Conservation (phyloP, 2,888 invertebrate genomes). For the Protodeltote pygarga region DNA sequence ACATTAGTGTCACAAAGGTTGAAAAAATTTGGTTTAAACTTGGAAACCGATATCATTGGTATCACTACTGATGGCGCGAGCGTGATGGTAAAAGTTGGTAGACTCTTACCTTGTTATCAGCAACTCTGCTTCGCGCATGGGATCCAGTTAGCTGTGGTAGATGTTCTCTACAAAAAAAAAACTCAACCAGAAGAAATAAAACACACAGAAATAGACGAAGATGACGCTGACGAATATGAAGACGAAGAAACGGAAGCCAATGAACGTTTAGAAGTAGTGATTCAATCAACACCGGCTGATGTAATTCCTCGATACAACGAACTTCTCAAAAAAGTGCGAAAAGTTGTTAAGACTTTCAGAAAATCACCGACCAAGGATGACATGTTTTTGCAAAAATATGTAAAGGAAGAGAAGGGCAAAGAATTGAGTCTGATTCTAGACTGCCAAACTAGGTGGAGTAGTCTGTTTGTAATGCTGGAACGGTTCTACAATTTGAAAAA, state of each 20-base stretch:
- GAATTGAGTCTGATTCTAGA: neutral
- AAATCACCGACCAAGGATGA: slow-evolving; percentile 5
- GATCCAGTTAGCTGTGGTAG: slow-evolving; percentile 17
- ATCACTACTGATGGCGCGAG: slow-evolving; percentile 21
- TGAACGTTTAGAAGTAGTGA: too few relatives aligned
- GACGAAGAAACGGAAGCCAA: neutral
- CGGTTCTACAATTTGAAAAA: slow-evolving; percentile 9
- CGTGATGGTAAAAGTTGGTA: slow-evolving; percentile 15
- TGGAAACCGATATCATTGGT: slow-evolving; percentile 27
- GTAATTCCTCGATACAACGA: neutral
- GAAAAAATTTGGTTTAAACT: slow-evolving; percentile 13
- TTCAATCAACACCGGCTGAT: too few relatives aligned
- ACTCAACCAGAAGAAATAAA: slow-evolving; percentile 7
- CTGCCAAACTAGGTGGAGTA: slow-evolving; percentile 3
- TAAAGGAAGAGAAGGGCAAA: slow-evolving; percentile 8
- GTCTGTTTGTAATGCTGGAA: neutral
- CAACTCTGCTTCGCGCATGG: slow-evolving; percentile 21
- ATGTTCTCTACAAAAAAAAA: slow-evolving; percentile 12
- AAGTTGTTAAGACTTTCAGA: slow-evolving; percentile 3
- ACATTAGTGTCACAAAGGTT: neutral
- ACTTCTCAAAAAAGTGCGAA: slow-evolving; percentile 3
- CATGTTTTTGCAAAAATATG: slow-evolving; percentile 2
- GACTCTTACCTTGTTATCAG: slow-evolving; percentile 7
- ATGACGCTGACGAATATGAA: slow-evolving; percentile 6
- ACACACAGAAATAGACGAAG: slow-evolving; percentile 4